A percentile compares a stretch with the other conserved stretches of the same genome.
These are phyloP conservation scores for Pantelozetes paolii DNA, from an alignment of 2,888 invertebrate genomes.

Conservation along the genomic window DNA sequence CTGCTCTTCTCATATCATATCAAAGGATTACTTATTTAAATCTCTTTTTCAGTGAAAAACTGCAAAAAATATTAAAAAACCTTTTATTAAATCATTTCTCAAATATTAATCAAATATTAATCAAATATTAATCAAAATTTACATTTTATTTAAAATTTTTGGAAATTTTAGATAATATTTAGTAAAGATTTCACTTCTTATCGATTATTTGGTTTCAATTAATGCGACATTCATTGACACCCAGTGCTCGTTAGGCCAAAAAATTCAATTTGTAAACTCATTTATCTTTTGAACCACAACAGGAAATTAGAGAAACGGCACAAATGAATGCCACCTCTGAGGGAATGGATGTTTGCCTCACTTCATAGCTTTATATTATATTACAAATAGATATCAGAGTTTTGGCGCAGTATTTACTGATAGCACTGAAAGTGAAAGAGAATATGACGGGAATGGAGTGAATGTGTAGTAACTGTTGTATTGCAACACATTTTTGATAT, in stretches of 20 bases:
- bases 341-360: not conserved
- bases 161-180: too few species aligned
- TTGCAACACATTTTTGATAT: constrained; percentile 33
- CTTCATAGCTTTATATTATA: not conserved
- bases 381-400: constrained; percentile 6
- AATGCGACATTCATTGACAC: not conserved
- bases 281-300: constrained; percentile 11
- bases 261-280: constrained; percentile 15
- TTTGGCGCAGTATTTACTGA: constrained; percentile 2
- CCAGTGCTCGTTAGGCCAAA: not conserved
- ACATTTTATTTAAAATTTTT: too few species aligned
- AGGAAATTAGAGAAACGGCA: constrained; percentile 32
- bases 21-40: constrained; percentile 12
- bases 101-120: too few species aligned
- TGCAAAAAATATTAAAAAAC: not conserved
- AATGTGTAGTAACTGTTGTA: not conserved
- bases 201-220: too few species aligned
- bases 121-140: too few species aligned
- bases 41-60: not conserved
- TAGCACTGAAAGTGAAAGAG: not conserved
- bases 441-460: constrained; percentile 15
- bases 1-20: not conserved
- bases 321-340: constrained; percentile 27
- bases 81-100: not conserved
- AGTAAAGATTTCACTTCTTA: too few species aligned